Conservation (phyloP, 64 coral and sea anemone species). For the Pachyseris speciosa region DNA sequence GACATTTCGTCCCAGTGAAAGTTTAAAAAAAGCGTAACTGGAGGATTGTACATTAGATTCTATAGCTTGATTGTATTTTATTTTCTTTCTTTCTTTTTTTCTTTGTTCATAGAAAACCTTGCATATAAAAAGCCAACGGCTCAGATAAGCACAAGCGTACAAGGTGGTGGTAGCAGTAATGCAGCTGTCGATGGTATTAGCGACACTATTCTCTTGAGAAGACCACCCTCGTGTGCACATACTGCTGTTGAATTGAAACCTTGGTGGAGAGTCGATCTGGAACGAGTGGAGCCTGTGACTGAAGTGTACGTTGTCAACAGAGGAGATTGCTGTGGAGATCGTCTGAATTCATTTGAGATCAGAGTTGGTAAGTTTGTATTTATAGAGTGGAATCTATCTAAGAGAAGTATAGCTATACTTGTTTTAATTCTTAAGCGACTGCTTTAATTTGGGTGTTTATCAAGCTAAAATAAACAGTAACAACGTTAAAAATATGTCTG, state of each 20-base stretch:
- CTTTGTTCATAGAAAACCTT: neutral
- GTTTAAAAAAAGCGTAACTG: no score
- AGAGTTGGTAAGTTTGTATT: conserved; percentile 47
- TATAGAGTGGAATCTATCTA: no score
- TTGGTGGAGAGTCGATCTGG: conserved; percentile 36
- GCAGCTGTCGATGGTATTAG: conserved; percentile 25
- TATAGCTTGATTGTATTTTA: no score
- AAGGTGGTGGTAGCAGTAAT: neutral
- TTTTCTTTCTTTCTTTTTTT: neutral
- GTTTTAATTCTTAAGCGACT: no score
- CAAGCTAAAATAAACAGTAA: no score
- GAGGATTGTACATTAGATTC: no score
- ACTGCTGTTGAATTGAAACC: neutral
- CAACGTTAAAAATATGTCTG: no score
- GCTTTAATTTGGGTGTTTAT: no score
- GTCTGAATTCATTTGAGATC: conserved; percentile 15
- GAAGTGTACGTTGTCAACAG: conserved; percentile 26
- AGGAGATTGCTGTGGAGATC: neutral
- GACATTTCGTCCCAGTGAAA: no score
- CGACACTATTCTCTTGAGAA: neutral
- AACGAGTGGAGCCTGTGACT: neutral
- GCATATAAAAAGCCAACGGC: neutral
- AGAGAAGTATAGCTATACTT: no score
- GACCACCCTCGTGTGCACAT: neutral
- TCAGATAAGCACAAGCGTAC: neutral